Evolutionary conservation across 2,888 invertebrate species (phyloP), one percentile per base, ranked within the genome.

Genomic region (Gastracanthus pulcherrimus): DNA sequence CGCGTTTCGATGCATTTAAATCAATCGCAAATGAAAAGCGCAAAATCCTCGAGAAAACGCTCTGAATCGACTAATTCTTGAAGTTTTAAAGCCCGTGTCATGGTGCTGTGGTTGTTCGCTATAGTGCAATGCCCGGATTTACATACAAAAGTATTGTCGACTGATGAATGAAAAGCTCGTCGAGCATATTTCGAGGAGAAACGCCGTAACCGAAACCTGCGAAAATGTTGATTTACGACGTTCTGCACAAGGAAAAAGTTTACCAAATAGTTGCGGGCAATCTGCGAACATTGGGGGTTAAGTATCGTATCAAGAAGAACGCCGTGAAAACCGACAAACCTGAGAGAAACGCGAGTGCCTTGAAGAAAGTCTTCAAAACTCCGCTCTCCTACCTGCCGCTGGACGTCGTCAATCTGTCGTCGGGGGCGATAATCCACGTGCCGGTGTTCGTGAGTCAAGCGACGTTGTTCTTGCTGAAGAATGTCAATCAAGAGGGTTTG

Each of bases 401-500:
- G 76, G 93, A 94, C 80, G 93, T 93, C 66, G 93, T 94, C 4
- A 93, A 95, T 82, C 92, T 95, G 84, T 93, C 94, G 85, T 95
- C 95, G 89, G 96, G 95, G 31, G 94, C 94, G 87, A 94, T 95
- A 83, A 92, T 96, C 48, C 93, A 94, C 89, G 94, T 97, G 45
- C 97, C 97, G 6, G 93, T 93, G 84, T 94, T 96, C 87, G 94
- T 97, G 0, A 94, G 94, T 85, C 95, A 96, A 89, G 94, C 96
- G 88, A 95, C 96, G 86, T 93, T 94, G 74, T 94, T 94, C 86
- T 94, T 97, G 71, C 92, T 95, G 83, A 92, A 94, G 62, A 94
- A 95, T 91, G 93, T 95, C 36, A 93, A 94, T 76, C 94, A 95
- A 26, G 98, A 98, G 90, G 98, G 98, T 0, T 92, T 98, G 67